Percentiles rank a stretch among this genome's conserved stretches.
Conservation (phyloP, 2,797 vertebrate genomes). For the Siniperca undulata region DNA sequence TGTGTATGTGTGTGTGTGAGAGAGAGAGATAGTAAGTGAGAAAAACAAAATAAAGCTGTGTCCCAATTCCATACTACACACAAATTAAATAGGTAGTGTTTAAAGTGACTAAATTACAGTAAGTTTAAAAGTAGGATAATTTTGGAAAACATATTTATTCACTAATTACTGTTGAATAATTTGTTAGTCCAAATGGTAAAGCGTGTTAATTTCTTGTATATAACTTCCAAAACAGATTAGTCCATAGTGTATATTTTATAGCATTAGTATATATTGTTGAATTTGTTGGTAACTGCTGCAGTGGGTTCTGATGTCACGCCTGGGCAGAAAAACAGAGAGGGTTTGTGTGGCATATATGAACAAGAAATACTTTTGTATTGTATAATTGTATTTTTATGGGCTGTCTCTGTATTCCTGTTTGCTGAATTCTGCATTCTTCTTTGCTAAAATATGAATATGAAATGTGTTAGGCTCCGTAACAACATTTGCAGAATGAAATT, state of each 20-base stretch:
- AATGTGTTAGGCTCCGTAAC: slow-evolving; percentile 71
- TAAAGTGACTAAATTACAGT: slow-evolving; percentile 15
- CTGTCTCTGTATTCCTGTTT: slow-evolving; percentile 50
- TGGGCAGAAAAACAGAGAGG: slow-evolving; percentile 21
- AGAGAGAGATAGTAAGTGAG: background rate
- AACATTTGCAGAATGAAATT: slow-evolving; percentile 75
- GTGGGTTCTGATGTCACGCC: slow-evolving; percentile 32
- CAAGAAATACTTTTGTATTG: slow-evolving; percentile 40
- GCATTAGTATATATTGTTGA: slow-evolving; percentile 2
- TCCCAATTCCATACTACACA: background rate
- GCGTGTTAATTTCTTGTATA: slow-evolving; percentile 6
- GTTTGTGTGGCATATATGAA: slow-evolving; percentile 33
- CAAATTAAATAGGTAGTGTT: slow-evolving; percentile 7
- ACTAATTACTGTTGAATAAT: background rate
- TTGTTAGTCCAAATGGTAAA: slow-evolving; percentile 3
- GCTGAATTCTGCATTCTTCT: slow-evolving; percentile 48
- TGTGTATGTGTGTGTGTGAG: background rate
- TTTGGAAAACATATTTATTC: slow-evolving; percentile 6
- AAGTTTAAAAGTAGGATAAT: too few species aligned
- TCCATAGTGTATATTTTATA: background rate
- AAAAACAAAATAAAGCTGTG: background rate
- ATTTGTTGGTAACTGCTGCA: slow-evolving; percentile 24
- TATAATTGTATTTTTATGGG: slow-evolving; percentile 54
- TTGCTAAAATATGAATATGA: slow-evolving; percentile 67
- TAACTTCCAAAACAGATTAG: slow-evolving; percentile 6